Evolutionary conservation across 2,888 invertebrate genomes (phyloP).

Genomic region (Metopia argyrocephala): DNA sequence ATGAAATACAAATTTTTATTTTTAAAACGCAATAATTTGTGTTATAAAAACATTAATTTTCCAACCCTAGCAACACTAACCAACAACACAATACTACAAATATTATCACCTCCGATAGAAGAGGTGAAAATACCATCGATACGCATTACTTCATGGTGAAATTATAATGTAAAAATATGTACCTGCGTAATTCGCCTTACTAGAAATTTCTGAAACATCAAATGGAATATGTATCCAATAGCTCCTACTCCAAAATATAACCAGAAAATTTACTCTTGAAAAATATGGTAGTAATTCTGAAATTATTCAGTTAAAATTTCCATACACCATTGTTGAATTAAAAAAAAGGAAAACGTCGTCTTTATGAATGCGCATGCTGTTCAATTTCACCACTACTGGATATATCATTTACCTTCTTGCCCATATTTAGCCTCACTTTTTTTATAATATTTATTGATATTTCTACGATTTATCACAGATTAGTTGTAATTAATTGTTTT

Average conservation of each 20-base stretch:
- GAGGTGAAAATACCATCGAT: constrained; percentile 46
- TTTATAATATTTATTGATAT: constrained; percentile 11
- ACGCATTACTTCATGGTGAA: constrained; percentile 45
- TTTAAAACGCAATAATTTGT: not conserved
- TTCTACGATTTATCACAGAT: not conserved
- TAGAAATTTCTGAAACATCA: constrained; percentile 36
- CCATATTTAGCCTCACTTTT: constrained; percentile 46
- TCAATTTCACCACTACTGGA: constrained; percentile 38
- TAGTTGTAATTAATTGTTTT: not conserved
- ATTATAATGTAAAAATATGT: constrained; percentile 8
- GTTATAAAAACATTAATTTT: not conserved
- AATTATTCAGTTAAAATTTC: constrained; percentile 3
- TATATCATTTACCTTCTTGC: constrained; percentile 42
- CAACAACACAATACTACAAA: constrained; percentile 10
- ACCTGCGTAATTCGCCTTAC: constrained; percentile 12
- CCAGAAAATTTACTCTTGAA: not conserved
- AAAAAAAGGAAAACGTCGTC: constrained; percentile 18
- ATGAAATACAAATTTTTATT: not conserved
- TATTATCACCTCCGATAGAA: constrained; percentile 10
- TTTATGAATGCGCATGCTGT: constrained; percentile 22
- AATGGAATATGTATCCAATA: not conserved
- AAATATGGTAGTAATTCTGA: not conserved
- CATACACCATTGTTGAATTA: constrained; percentile 9
- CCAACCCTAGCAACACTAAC: constrained; percentile 9
- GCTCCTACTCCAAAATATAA: not conserved